Evolutionary conservation across 1,140 invertebrate genomes (phyloP).

Genomic region (Phenacoccus solenopsis): DNA sequence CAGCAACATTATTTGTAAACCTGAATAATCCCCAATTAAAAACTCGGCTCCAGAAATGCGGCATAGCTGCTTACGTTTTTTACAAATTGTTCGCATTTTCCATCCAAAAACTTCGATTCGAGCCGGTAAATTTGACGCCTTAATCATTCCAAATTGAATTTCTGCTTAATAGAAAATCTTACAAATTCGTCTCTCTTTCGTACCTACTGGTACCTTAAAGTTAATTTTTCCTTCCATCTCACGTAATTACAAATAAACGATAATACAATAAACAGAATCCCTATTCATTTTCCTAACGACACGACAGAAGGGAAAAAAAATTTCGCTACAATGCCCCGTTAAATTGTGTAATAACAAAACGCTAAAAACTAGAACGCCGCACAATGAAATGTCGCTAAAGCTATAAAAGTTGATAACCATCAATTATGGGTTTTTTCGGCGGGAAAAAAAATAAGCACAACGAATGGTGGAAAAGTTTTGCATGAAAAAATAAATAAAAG

Average conservation of each 20-base stretch:
- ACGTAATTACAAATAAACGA: background rate
- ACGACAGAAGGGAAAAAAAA: background rate
- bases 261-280: constrained; percentile 2
- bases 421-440: background rate
- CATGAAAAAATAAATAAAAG: background rate
- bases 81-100: too few species aligned
- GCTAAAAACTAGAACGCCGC: background rate
- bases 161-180: background rate
- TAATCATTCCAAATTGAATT: too few species aligned
- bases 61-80: too few species aligned
- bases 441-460: background rate
- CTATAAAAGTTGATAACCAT: constrained; percentile 2
- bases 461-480: background rate
- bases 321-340: background rate
- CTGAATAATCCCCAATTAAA: too few species aligned
- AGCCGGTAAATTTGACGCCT: too few species aligned
- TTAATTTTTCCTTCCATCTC: background rate
- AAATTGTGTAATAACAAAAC: background rate
- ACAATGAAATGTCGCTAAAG: background rate
- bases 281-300: background rate
- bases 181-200: background rate
- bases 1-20: too few species aligned
- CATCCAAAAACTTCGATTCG: too few species aligned
- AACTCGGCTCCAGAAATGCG: too few species aligned
- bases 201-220: background rate